Conservation (phyloP, 2,888 invertebrate species). For the Cistogaster globosa region DNA sequence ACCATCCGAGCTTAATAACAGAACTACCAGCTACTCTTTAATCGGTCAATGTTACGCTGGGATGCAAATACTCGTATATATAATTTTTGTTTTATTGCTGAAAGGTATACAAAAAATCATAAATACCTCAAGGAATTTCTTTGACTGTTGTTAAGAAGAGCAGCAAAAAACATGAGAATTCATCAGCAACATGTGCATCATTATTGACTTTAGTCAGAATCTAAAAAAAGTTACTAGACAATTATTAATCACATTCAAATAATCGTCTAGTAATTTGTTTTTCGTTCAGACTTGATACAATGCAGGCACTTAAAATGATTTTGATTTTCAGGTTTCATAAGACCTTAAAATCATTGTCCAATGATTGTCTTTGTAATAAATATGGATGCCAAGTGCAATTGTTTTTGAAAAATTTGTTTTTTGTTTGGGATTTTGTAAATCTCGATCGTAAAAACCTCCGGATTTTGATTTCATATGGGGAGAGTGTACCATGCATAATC, state of each 20-base stretch:
- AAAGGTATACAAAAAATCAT: slow-evolving; percentile 14
- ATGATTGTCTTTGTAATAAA: too few species aligned
- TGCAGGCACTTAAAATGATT: not conserved
- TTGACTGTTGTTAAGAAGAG: slow-evolving; percentile 12
- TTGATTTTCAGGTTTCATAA: too few species aligned
- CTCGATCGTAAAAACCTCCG: too few species aligned
- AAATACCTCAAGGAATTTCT: slow-evolving; percentile 42
- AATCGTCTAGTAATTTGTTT: not conserved
- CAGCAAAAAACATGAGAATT: slow-evolving; percentile 74
- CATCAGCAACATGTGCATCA: slow-evolving; percentile 57
- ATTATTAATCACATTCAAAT: too few species aligned
- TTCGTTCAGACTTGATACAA: not conserved
- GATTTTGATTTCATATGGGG: too few species aligned
- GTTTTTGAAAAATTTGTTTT: too few species aligned
- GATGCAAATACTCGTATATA: not conserved
- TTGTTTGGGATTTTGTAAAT: too few species aligned
- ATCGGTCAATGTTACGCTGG: not conserved
- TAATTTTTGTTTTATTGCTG: not conserved
- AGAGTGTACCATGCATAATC: too few species aligned
- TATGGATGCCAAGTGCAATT: too few species aligned
- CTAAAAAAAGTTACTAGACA: too few species aligned
- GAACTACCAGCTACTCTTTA: not conserved
- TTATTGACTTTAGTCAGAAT: not conserved
- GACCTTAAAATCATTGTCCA: too few species aligned
- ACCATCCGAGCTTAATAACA: too few species aligned